These are phyloP conservation scores for Prionailurus bengalensis DNA, from an alignment of 2,113 vertebrate species.

Conservation along the genomic window DNA sequence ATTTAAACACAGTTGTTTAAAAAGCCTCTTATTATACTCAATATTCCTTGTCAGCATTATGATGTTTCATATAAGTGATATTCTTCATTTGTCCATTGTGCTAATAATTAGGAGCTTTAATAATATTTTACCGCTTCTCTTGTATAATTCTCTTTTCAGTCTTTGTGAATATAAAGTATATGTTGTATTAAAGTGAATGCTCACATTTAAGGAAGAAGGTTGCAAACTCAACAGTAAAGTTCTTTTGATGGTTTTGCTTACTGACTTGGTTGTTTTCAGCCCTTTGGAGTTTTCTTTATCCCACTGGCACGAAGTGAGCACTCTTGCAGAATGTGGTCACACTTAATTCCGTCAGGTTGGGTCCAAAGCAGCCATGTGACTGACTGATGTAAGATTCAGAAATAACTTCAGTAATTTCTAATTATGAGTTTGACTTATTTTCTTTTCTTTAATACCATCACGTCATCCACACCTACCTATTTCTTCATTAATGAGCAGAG, in stretches of 20 bases:
- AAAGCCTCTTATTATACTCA: constrained; percentile 15
- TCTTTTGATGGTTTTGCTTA: not conserved
- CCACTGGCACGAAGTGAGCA: not conserved
- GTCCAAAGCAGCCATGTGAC: not conserved
- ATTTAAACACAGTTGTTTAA: constrained; percentile 22
- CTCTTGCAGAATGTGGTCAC: not conserved
- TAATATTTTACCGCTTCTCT: constrained; percentile 18
- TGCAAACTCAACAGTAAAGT: not conserved
- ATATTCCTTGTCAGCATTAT: constrained; percentile 33
- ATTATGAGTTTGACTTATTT: constrained; percentile 36
- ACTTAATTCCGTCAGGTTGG: not conserved
- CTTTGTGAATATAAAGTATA: constrained; percentile 18
- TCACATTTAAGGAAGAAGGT: constrained; percentile 17
- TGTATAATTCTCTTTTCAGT: constrained; percentile 4
- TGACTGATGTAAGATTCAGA: constrained; percentile 22
- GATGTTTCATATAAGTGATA: not conserved
- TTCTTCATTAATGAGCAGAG: constrained; percentile 4
- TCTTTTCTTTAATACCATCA: constrained; percentile 28
- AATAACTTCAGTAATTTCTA: constrained; percentile 38
- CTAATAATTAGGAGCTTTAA: constrained; percentile 14
- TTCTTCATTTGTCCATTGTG: constrained; percentile 29
- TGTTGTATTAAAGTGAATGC: constrained; percentile 4
- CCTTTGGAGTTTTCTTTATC: constrained; percentile 1
- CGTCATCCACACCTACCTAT: not conserved
- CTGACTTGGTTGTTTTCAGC: not conserved